Conservation (phyloP, 2,113 vertebrate genomes). For the Corapipo altera region DNA sequence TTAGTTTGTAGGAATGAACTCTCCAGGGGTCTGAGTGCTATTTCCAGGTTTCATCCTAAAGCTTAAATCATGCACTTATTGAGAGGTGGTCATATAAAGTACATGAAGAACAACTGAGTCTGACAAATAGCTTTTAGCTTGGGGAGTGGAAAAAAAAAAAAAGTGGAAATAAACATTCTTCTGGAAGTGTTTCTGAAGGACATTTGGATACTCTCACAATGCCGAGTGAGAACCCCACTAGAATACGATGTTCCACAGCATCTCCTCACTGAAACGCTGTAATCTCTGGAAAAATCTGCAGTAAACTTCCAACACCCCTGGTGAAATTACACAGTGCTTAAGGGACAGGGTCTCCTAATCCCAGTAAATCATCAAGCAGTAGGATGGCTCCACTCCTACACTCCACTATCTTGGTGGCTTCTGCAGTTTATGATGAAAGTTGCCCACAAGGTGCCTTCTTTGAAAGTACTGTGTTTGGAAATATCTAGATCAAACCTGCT, state of each 20-base stretch:
- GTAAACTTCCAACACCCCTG: neutral
- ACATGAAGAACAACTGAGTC: neutral
- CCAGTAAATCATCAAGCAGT: neutral
- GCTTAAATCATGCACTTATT: constrained; percentile 12
- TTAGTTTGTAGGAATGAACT: neutral
- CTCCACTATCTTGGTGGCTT: neutral
- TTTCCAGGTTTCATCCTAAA: constrained; percentile 30
- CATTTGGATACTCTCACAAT: neutral
- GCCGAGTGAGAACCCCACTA: neutral
- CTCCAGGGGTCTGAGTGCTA: constrained; percentile 11
- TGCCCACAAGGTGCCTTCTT: neutral
- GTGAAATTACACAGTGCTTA: neutral
- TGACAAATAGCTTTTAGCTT: constrained; percentile 31
- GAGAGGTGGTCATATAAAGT: neutral
- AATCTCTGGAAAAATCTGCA: neutral
- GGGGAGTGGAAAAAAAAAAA: neutral
- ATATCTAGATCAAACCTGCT: neutral
- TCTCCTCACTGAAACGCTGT: neutral
- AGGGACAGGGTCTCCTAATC: neutral
- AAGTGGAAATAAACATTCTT: neutral
- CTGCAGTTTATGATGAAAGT: neutral
- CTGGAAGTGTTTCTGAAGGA: neutral
- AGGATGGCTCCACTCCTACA: neutral
- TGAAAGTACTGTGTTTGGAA: neutral
- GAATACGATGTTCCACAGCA: neutral